These are phyloP conservation scores for Branchipolynoe longqiensis DNA, from an alignment of 2,888 invertebrate genomes.

Conservation along the genomic window DNA sequence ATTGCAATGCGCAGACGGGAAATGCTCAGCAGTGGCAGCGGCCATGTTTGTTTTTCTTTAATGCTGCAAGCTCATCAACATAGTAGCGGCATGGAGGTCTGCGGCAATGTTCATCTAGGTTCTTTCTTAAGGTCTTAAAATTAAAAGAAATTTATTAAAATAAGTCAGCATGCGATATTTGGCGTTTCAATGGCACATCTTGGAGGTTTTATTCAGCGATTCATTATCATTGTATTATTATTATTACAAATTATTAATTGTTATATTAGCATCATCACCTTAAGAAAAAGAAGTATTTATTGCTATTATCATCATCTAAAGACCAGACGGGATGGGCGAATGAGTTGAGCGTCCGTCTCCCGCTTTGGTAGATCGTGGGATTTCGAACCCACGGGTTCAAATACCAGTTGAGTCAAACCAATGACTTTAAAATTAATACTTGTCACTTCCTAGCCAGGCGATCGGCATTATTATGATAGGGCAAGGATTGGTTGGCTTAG, in stretches of 20 bases:
- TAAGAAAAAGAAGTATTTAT: no score
- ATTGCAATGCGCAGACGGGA: neutral
- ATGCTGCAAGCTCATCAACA: neutral
- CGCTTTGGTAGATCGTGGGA: no score
- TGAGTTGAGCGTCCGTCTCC: no score
- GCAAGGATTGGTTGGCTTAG: no score
- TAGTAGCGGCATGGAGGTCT: no score
- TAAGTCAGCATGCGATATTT: neutral
- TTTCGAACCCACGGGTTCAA: no score
- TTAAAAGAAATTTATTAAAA: neutral
- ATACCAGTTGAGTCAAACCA: no score
- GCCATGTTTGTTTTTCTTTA: neutral
- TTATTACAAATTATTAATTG: neutral
- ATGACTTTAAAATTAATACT: no score
- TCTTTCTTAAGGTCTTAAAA: neutral
- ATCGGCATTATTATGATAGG: no score
- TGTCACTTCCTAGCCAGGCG: no score
- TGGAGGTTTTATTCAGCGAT: neutral
- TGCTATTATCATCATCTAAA: neutral
- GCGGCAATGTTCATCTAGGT: neutral
- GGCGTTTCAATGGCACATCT: constrained; percentile 31
- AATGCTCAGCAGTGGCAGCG: neutral
- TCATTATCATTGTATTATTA: neutral
- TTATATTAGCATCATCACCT: neutral
- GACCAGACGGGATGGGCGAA: neutral